Percentiles rank a stretch among this genome's conserved stretches.
These are phyloP conservation scores for Lacerta bilineata DNA, from an alignment of 2,797 vertebrate species.

Conservation along the genomic window DNA sequence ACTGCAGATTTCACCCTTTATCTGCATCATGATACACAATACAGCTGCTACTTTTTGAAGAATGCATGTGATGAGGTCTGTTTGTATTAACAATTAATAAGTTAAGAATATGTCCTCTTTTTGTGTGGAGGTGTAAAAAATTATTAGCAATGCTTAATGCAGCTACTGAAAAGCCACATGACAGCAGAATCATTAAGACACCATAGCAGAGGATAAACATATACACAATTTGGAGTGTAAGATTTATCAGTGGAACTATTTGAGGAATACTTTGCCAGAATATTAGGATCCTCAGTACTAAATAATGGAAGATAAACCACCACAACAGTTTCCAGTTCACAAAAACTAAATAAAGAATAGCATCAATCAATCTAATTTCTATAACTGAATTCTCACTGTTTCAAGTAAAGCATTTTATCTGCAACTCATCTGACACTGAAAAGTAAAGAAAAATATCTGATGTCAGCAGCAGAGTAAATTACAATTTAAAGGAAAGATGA, in stretches of 20 bases:
- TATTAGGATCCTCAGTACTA: neutral
- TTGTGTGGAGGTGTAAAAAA: conserved; percentile 60
- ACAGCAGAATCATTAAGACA: conserved; percentile 65
- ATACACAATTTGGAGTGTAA: conserved; percentile 49
- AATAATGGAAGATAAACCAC: neutral
- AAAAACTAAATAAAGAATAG: conserved; percentile 7
- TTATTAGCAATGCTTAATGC: conserved; percentile 59
- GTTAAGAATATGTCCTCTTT: conserved; percentile 38
- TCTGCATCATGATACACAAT: conserved; percentile 61
- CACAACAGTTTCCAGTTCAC: conserved; percentile 15
- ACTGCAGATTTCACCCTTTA: conserved; percentile 65
- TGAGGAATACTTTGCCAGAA: conserved; percentile 37
- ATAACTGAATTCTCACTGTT: conserved; percentile 9
- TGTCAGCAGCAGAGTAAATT: neutral
- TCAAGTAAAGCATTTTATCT: conserved; percentile 26
- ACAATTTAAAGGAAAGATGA: neutral
- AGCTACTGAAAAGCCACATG: conserved; percentile 65
- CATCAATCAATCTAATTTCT: neutral
- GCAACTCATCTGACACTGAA: neutral
- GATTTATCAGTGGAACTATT: conserved; percentile 44
- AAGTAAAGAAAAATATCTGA: neutral
- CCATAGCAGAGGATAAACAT: conserved; percentile 56
- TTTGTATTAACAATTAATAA: conserved; percentile 63
- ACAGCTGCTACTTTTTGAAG: conserved; percentile 52
- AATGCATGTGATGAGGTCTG: conserved; percentile 36